phyloP scores from a whole-genome alignment of 2,113 vertebrate genomes.

The Aptenodytes patagonicus region DNA sequence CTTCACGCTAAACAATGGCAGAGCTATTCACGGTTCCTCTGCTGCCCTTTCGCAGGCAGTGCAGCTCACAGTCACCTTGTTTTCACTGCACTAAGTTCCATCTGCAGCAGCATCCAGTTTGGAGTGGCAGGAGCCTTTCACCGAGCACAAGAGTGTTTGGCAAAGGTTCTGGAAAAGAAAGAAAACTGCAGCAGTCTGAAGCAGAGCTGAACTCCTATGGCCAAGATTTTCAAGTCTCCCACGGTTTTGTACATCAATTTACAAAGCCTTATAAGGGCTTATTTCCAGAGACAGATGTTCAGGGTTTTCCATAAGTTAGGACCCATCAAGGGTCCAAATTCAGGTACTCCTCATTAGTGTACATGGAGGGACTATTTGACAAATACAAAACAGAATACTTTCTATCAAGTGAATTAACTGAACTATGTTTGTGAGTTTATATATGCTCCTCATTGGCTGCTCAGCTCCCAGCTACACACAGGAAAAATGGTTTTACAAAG shows the following conservation, averaged over 20 bases:
- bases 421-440: no score
- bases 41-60: background rate
- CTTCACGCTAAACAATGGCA: background rate
- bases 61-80: constrained; percentile 80
- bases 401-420: background rate
- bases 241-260: no score
- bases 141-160: constrained; percentile 94
- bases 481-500: background rate
- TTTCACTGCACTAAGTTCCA: constrained; percentile 90
- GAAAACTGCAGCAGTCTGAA: background rate
- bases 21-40: background rate
- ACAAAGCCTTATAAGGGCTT: background rate
- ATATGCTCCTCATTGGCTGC: no score
- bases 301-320: background rate
- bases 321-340: background rate
- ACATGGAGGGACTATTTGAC: background rate
- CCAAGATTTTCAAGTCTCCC: no score
- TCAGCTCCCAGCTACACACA: background rate
- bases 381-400: background rate
- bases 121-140: constrained; percentile 91
- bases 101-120: constrained; percentile 95
- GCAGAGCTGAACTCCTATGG: no score
- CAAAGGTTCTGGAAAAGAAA: constrained; percentile 87
- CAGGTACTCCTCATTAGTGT: background rate
- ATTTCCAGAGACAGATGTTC: background rate